A percentile compares a stretch with the other conserved stretches of the same genome.
These are phyloP conservation scores for Cephalopterus ornatus DNA, from an alignment of 2,113 vertebrate species.

Conservation along the genomic window DNA sequence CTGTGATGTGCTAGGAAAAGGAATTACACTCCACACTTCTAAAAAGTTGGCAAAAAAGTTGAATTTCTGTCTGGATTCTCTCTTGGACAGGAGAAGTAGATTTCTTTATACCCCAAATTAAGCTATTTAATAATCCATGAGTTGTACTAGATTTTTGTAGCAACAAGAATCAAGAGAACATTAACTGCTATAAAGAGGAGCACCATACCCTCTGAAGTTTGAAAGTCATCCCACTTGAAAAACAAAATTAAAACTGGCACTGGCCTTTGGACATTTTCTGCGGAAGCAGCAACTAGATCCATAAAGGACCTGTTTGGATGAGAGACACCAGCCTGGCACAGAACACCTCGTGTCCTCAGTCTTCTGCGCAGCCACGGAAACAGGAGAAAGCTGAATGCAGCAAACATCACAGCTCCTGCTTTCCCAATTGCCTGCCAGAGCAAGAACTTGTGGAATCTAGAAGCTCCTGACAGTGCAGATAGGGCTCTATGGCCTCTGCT, in stretches of 20 bases:
- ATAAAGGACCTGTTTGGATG: background rate
- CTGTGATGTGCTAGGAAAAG: background rate
- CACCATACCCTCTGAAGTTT: background rate
- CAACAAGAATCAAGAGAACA: background rate
- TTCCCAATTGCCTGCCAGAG: background rate
- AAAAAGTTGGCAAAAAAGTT: background rate
- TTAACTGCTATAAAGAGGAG: background rate
- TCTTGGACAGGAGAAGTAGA: background rate
- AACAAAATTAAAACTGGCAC: background rate
- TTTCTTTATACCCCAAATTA: background rate
- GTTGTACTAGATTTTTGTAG: background rate
- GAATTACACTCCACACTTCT: rapidly evolving
- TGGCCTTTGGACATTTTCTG: background rate
- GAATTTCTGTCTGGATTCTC: background rate
- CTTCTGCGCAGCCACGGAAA: background rate
- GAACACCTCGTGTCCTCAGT: background rate
- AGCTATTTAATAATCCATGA: background rate
- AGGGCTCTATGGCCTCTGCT: background rate
- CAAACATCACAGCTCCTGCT: background rate
- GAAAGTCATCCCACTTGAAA: background rate
- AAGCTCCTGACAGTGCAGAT: background rate
- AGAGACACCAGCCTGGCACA: background rate
- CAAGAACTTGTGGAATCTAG: background rate
- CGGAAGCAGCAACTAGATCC: background rate
- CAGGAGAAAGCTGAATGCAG: background rate